phyloP scores from a whole-genome alignment of 2,888 invertebrate genomes.

The Eupithecia inturbata region DNA sequence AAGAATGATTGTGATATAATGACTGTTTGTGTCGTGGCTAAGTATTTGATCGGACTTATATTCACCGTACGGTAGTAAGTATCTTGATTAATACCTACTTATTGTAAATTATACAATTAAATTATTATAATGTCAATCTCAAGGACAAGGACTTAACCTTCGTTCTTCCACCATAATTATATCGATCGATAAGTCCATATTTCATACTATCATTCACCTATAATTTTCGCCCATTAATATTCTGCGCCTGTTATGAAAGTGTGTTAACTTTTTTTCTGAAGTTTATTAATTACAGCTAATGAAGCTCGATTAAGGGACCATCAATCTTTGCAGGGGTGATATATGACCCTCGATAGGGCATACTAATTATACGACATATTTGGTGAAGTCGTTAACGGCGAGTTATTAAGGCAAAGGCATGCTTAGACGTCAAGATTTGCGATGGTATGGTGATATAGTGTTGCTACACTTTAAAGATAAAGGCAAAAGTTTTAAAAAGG shows the following conservation, averaged over 20 bases:
- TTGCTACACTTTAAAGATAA: neutral
- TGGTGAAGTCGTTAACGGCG: conserved; percentile 49
- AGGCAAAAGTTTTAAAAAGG: neutral
- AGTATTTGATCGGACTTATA: neutral
- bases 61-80: neutral
- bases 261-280: conserved; percentile 53
- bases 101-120: neutral
- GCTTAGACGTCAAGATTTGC: conserved; percentile 3
- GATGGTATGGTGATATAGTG: neutral
- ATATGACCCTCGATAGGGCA: conserved; percentile 58
- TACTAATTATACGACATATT: conserved; percentile 55
- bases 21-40: neutral
- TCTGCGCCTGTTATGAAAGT: conserved; percentile 46
- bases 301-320: conserved; percentile 64
- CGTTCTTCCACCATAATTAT: neutral
- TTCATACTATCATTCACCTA: conserved; percentile 6
- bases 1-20: neutral
- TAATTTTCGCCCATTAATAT: conserved; percentile 39
- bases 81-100: neutral
- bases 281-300: conserved; percentile 64
- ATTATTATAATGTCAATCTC: neutral
- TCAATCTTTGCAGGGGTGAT: conserved; percentile 67
- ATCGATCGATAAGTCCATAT: neutral
- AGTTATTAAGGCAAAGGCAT: conserved; percentile 34
- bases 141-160: neutral